Conservation (phyloP, 2,797 vertebrate genomes). For the Numenius phaeopus region DNA sequence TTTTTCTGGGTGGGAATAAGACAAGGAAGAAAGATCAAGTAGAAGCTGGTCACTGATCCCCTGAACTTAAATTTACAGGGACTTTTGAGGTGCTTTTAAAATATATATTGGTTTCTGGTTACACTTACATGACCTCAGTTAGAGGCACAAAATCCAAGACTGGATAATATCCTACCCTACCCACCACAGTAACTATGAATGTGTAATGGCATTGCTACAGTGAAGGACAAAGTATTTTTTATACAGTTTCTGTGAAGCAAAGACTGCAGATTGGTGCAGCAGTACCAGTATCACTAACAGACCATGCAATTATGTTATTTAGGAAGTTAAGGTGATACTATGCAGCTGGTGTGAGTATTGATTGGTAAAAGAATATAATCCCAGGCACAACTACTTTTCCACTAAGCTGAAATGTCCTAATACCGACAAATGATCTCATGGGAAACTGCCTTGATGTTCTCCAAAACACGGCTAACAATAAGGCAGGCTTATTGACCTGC, state of each 20-base stretch:
- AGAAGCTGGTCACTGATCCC: not conserved
- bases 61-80: not conserved
- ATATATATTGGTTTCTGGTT: not conserved
- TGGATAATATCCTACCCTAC: not conserved
- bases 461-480: not conserved
- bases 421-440: not conserved
- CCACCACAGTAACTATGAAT: not conserved
- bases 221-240: not conserved
- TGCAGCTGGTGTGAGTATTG: not conserved
- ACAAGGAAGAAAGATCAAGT: not conserved
- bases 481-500: not conserved
- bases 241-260: not conserved
- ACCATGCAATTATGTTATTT: not conserved
- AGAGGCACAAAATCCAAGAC: not conserved
- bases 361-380: not conserved
- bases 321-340: not conserved
- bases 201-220: not conserved
- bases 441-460: not conserved
- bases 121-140: not conserved
- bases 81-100: not conserved
- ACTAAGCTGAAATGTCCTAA: not conserved
- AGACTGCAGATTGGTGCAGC: not conserved
- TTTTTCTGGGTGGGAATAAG: not conserved
- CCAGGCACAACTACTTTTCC: not conserved
- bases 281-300: not conserved